Evolutionary conservation across 2,113 vertebrate genomes (phyloP).

Genomic region (Corvus moneduloides): DNA sequence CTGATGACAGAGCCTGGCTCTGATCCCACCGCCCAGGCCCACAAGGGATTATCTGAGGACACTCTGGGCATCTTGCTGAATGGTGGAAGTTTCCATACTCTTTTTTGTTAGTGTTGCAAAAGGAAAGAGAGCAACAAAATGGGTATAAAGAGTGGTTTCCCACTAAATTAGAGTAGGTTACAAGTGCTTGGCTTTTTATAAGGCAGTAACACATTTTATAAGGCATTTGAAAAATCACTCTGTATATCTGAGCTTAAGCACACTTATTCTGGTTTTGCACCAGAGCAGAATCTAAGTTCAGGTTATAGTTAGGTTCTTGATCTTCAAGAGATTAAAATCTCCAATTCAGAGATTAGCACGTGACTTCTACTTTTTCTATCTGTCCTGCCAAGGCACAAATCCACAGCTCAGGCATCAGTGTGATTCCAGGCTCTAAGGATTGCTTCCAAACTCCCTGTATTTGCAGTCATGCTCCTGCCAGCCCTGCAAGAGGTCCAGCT

Average conservation of each 20-base stretch:
- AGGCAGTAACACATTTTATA: neutral
- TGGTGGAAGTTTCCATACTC: neutral
- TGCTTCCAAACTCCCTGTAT: neutral
- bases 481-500: neutral
- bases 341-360: neutral
- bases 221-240: neutral
- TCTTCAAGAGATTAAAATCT: neutral
- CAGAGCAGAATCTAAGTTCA: neutral
- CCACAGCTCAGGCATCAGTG: neutral
- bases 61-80: neutral
- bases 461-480: neutral
- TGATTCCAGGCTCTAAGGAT: neutral
- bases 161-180: neutral
- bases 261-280: neutral
- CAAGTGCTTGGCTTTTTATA: neutral
- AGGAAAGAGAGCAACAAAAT: neutral
- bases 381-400: neutral
- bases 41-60: conserved; percentile 21
- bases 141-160: neutral
- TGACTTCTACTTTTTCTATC: neutral
- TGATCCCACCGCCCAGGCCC: neutral
- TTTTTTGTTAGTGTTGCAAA: neutral
- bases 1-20: neutral
- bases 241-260: neutral
- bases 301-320: neutral